These are phyloP conservation scores for Amblyjoppa proteus DNA, from an alignment of 2,888 invertebrate species.

Conservation along the genomic window DNA sequence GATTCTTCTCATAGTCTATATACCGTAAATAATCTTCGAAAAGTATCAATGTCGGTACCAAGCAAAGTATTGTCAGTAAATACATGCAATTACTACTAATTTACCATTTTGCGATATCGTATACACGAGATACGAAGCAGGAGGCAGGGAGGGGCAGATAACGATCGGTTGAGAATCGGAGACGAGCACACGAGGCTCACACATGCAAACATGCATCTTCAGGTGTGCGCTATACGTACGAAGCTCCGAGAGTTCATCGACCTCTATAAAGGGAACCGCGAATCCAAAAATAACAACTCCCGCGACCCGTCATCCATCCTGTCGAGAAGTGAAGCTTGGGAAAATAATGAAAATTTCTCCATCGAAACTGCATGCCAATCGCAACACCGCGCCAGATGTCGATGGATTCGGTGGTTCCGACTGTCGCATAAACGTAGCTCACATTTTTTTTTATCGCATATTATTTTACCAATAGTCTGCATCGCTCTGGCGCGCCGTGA, in stretches of 20 bases:
- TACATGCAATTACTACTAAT: background rate
- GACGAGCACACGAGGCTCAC: background rate
- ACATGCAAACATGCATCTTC: background rate
- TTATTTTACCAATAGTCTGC: background rate
- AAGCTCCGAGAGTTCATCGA: conserved; percentile 32
- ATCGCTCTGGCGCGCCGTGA: too few relatives aligned
- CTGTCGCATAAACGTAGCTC: background rate
- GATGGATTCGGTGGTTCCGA: background rate
- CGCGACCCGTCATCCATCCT: background rate
- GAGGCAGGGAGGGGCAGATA: background rate
- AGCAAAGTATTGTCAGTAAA: too few relatives aligned
- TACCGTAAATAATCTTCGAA: too few relatives aligned
- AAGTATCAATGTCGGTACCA: too few relatives aligned
- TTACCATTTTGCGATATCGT: background rate
- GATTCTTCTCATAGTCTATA: too few relatives aligned
- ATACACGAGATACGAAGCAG: background rate
- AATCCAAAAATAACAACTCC: conserved; percentile 28
- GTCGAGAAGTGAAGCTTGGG: background rate
- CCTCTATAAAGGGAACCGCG: conserved; percentile 22
- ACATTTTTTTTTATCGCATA: background rate
- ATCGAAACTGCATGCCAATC: conserved; percentile 9
- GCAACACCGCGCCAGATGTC: background rate
- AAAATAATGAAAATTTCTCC: conserved; percentile 9
- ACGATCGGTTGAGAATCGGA: background rate
- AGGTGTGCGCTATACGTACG: background rate